Conservation (phyloP, 2,113 vertebrate species). For the Pongo pygmaeus region DNA sequence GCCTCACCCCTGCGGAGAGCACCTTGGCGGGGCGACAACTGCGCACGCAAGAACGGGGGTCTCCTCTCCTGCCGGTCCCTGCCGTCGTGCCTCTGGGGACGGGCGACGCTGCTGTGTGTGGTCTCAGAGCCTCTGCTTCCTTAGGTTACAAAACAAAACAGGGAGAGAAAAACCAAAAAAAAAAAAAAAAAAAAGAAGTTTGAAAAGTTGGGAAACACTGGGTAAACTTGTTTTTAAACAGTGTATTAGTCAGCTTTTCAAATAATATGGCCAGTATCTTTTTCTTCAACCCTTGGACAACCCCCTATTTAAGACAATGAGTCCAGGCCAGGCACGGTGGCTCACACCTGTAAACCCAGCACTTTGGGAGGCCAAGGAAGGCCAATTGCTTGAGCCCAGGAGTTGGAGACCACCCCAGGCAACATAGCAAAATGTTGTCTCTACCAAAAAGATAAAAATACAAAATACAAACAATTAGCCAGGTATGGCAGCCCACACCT, state of each 20-base stretch:
- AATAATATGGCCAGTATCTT: not conserved
- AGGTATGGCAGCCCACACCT: too few relatives aligned
- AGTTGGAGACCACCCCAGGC: too few relatives aligned
- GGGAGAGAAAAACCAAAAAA: slow-evolving; percentile 32
- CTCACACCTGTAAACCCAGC: too few relatives aligned
- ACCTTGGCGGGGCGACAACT: not conserved
- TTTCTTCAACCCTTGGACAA: not conserved
- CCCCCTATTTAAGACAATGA: not conserved
- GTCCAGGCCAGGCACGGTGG: too few relatives aligned
- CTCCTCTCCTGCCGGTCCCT: slow-evolving; percentile 16
- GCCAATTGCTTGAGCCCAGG: too few relatives aligned
- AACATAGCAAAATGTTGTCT: not conserved
- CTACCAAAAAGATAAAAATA: not conserved
- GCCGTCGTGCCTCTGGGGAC: slow-evolving; percentile 2
- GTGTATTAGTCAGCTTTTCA: not conserved
- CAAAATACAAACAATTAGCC: too few relatives aligned
- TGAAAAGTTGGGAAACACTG: not conserved
- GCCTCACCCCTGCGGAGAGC: too few relatives aligned
- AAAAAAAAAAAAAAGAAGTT: not conserved
- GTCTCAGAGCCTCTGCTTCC: slow-evolving; percentile 32
- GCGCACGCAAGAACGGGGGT: not conserved
- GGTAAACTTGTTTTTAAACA: not conserved
- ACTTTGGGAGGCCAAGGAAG: too few relatives aligned
- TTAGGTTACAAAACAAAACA: slow-evolving; percentile 40
- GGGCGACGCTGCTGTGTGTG: slow-evolving; percentile 44